Base-by-base conservation (phyloP, 2,888 invertebrate species). In the Adineta ricciae region DNA sequence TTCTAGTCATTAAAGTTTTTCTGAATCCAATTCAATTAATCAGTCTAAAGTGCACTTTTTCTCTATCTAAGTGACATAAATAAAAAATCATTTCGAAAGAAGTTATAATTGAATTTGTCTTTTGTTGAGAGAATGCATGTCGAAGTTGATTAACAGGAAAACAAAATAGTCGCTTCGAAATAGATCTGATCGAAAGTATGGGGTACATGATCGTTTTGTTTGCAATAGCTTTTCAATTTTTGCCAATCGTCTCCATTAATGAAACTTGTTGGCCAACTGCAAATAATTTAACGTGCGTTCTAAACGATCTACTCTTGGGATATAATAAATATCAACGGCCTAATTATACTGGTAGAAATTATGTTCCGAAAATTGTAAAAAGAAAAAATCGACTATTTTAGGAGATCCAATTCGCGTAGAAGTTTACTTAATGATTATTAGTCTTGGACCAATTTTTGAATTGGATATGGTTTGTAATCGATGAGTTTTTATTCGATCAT, bases 181-280 rank as follows among this genome's bases (percentile, higher is more conserved):
- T 14, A 16, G 14, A 64, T 32, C 16, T 32, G 19, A 1, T 2
- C 1, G 32, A 2, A 64, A 19, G 5, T 1, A 64, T 64, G 64
- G 16, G 64, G 64, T 64, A 64, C 32, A 9, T 36, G 3, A 32
- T 64, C 27, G 7, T 64, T 32, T 16, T 64, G 19, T 16, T 0
- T 32, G 0, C 32, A 16, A 11, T 19, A 19, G 16, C 32, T 64
- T 16, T 64, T 14, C 64, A 64, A 64, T 19, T 32, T 7, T 5
- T 19, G 2, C 14, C 16, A 32, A 36, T 64, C 32, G 16, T 32
- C 16, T 64, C 64, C 16, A 32, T 64, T 19, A 27, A 64, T 64
- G 64, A 64, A 64, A 64, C 27, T n/a, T 78, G 78, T 78, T 78
- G 78, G 78, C 78, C 78, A 41, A 78, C n/a, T 14, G 78, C 78